Conservation (phyloP, 2,113 vertebrate genomes). For the Carlito syrichta region DNA sequence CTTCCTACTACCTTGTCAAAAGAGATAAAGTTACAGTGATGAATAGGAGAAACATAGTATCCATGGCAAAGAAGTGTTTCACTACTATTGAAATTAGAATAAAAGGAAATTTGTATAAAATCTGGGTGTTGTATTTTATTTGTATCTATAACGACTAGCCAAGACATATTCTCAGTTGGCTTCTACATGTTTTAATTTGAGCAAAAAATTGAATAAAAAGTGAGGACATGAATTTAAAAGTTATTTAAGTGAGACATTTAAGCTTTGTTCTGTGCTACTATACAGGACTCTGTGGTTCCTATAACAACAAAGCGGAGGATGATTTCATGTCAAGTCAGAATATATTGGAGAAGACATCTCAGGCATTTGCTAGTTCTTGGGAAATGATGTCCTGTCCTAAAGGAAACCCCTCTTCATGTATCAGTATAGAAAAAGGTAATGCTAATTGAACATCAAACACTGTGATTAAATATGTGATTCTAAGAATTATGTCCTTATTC, state of each 20-base stretch:
- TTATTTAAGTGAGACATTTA: background rate
- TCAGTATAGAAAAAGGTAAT: constrained; percentile 83
- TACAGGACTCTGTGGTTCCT: constrained; percentile 79
- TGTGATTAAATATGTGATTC: background rate
- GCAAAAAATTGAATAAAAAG: background rate
- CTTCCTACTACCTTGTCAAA: background rate
- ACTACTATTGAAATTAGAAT: background rate
- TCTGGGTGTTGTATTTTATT: background rate
- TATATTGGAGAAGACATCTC: constrained; percentile 72
- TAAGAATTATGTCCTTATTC: background rate
- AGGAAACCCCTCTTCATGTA: constrained; percentile 69
- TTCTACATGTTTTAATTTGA: background rate
- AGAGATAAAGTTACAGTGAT: background rate
- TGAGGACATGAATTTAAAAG: background rate
- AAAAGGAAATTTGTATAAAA: background rate
- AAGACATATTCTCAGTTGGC: background rate
- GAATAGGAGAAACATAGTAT: background rate
- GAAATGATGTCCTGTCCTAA: constrained; percentile 66
- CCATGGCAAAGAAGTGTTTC: background rate
- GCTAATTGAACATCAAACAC: background rate
- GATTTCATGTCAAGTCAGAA: constrained; percentile 76
- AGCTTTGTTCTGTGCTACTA: background rate
- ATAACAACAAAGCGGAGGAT: constrained; percentile 74
- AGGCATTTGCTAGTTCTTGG: constrained; percentile 76
- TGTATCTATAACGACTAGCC: background rate